These are phyloP conservation scores for Monochamus saltuarius DNA, from an alignment of 1,140 invertebrate species.

Conservation along the genomic window DNA sequence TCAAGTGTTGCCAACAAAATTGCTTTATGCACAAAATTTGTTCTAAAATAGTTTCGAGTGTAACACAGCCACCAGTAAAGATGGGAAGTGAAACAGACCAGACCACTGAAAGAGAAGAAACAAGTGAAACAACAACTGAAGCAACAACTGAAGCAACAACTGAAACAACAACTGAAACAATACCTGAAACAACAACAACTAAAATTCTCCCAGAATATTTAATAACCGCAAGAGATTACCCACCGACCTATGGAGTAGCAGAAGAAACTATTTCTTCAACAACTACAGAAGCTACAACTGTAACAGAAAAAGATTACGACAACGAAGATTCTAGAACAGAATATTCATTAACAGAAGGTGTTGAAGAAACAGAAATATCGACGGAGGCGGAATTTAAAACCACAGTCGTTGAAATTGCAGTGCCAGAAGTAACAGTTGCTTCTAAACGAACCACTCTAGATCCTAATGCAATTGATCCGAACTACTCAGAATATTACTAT, in stretches of 20 bases:
- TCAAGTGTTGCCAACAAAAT: slow-evolving; percentile 13
- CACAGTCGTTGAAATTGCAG: too few relatives aligned
- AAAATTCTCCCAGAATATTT: too few relatives aligned
- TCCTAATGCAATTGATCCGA: slow-evolving; percentile 3
- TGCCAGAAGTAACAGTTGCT: too few relatives aligned
- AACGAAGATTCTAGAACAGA: not conserved
- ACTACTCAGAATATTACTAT: not conserved
- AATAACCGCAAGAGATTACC: too few relatives aligned
- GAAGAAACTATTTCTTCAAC: not conserved
- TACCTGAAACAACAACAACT: too few relatives aligned
- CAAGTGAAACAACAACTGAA: not conserved
- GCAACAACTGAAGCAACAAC: not conserved
- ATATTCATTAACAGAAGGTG: not conserved
- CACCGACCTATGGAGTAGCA: too few relatives aligned
- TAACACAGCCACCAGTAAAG: not conserved
- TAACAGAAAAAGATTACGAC: slow-evolving; percentile 1
- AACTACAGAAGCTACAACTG: slow-evolving; percentile 5
- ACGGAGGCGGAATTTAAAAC: not conserved
- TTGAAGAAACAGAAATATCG: not conserved
- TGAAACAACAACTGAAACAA: slow-evolving; percentile 5
- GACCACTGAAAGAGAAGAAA: too few relatives aligned
- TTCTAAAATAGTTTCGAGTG: not conserved
- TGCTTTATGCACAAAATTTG: slow-evolving; percentile 18
- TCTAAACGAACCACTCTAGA: not conserved
- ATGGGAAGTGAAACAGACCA: not conserved